A percentile compares a stretch with the other conserved stretches of the same genome.
phyloP scores from a whole-genome alignment of 2,113 vertebrate genomes.

The Actenoides hombroni region DNA sequence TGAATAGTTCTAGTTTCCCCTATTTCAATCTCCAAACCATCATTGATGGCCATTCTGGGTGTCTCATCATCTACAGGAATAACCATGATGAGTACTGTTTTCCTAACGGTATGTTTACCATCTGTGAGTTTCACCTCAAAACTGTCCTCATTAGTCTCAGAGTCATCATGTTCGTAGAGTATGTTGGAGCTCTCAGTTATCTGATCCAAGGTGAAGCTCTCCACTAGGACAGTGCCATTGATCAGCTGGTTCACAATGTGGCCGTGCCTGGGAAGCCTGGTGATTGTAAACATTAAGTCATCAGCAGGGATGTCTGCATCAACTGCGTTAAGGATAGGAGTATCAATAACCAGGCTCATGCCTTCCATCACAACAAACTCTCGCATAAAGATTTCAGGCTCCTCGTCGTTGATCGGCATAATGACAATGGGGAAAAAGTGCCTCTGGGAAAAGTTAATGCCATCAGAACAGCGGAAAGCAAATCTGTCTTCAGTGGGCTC shows the following conservation, averaged over 20 bases:
- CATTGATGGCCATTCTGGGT: constrained; percentile 91
- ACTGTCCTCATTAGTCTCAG: constrained; percentile 89
- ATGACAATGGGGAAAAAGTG: constrained; percentile 89
- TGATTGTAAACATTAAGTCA: constrained; percentile 84
- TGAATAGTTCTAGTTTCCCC: constrained; percentile 85
- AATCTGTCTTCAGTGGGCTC: constrained; percentile 94
- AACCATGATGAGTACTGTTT: constrained; percentile 82
- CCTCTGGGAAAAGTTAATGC: constrained; percentile 90
- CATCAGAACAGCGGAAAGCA: constrained; percentile 92
- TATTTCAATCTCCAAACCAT: constrained; percentile 91
- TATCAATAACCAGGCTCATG: constrained; percentile 92
- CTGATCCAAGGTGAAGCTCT: constrained; percentile 89
- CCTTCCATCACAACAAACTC: constrained; percentile 98
- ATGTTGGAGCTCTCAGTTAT: constrained; percentile 91
- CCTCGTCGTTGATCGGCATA: constrained; percentile 88
- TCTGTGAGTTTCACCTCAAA: constrained; percentile 88
- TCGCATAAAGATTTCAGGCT: constrained; percentile 88
- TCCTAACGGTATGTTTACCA: constrained; percentile 83
- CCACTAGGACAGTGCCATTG: constrained; percentile 83
- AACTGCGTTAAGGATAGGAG: constrained; percentile 87
- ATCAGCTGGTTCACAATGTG: constrained; percentile 87
- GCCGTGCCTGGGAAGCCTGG: constrained; percentile 83
- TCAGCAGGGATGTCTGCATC: constrained; percentile 87
- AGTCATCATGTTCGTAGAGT: constrained; percentile 93
- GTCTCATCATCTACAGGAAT: constrained; percentile 95